phyloP scores from a whole-genome alignment of 2,888 invertebrate species.

The Sabellastarte sp. region DNA sequence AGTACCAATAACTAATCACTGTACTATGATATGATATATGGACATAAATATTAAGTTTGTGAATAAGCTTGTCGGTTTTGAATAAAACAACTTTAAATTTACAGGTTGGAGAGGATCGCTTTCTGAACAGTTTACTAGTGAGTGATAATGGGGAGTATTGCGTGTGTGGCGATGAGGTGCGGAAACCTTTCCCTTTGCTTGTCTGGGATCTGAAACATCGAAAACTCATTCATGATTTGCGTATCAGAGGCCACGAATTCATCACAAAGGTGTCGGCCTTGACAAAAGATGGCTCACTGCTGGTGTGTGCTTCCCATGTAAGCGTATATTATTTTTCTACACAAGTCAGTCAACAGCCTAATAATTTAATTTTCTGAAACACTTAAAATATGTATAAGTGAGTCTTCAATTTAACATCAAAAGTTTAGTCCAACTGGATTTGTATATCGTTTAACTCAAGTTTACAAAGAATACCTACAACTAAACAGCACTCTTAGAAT shows the following conservation, averaged over 20 bases:
- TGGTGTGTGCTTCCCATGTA: conserved; percentile 64
- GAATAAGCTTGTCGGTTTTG: too few relatives aligned
- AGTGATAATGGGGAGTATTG: conserved; percentile 84
- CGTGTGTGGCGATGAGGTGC: conserved; percentile 88
- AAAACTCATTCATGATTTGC: conserved; percentile 80
- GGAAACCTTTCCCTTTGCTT: conserved; percentile 84
- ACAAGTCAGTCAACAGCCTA: too few relatives aligned
- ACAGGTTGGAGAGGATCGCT: conserved; percentile 76
- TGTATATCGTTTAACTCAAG: too few relatives aligned
- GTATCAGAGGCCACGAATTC: conserved; percentile 87
- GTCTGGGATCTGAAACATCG: conserved; percentile 85
- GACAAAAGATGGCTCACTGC: conserved; percentile 75
- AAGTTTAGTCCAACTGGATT: too few relatives aligned
- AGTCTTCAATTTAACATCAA: too few relatives aligned
- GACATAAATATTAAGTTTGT: neutral
- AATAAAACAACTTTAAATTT: neutral
- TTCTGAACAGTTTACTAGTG: conserved; percentile 81
- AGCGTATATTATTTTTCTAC: too few relatives aligned
- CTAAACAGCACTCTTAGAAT: too few relatives aligned
- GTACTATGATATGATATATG: neutral
- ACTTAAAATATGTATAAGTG: too few relatives aligned
- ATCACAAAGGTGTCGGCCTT: conserved; percentile 80
- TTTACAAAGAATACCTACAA: too few relatives aligned
- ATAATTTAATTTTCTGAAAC: too few relatives aligned
- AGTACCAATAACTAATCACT: neutral